Base-by-base conservation (phyloP, 2,888 invertebrate species). In the Clivina fossor region DNA sequence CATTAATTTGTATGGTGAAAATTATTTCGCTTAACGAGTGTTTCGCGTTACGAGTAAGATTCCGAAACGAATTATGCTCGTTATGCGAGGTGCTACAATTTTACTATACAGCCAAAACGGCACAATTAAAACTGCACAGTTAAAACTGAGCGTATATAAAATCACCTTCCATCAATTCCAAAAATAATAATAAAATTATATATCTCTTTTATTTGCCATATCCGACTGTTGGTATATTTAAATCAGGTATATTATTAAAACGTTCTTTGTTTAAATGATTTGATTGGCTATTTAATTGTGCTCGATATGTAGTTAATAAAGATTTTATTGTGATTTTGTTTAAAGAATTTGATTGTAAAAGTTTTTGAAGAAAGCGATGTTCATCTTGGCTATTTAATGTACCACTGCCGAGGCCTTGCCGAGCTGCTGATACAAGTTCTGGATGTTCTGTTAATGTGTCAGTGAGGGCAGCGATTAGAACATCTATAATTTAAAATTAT, bases 381-480 rank as follows among this genome's bases (percentile, higher is more conserved):
- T 66, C 64, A 8, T 69, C 63, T 4, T 58, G 59, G 5, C 50
- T 18, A 24, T 62, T 61, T 7, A 63, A 2, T 18, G 38, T 16
- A 9, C 69, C 62, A 40, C 60, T 62, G 28, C 78, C 78, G 37
- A 79, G 68, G 22, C 78, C 76, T 37, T 80, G 77, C 58, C 78
- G 78, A 2, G 80, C 78, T 24, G 74, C 72, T 55, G 80, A 78
- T 64, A 85, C 72, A 13, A 86, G 68, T 65, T 86, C 86, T 0
- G 87, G 86, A 66, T 86, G 85, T 64, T 88, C 87, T 24, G 80
- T 81, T 61, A 88, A 75, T 0, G 86, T 86, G 68, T 88, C 88
- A 0, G 86, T 83, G 58, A 88, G 71, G 1, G 88, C 84, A 16
- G 85, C 84, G 59, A 88, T 83, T 71, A 88, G 77, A 11, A 88